phyloP scores from a whole-genome alignment of 2,797 vertebrate genomes.

The Gymnothorax javanicus region DNA sequence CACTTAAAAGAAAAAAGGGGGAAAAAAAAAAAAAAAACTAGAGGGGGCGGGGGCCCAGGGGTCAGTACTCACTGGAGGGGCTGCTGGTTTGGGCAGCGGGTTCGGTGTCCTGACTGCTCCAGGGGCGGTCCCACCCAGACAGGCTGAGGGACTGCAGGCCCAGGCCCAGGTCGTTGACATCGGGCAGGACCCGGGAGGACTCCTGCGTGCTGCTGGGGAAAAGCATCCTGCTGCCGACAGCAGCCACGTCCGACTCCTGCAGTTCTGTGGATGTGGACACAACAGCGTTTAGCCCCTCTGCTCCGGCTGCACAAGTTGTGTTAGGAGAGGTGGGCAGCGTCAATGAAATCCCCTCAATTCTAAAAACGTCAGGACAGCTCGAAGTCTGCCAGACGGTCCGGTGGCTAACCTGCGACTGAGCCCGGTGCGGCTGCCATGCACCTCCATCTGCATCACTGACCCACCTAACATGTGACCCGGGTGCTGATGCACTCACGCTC shows the following conservation, averaged over 20 bases:
- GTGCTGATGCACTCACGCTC: slow-evolving; percentile 92
- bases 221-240: slow-evolving; percentile 92
- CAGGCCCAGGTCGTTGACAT: slow-evolving; percentile 91
- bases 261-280: slow-evolving; percentile 76
- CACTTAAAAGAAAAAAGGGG: not conserved
- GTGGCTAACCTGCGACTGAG: slow-evolving; percentile 75
- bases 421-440: slow-evolving; percentile 81
- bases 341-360: slow-evolving; percentile 38
- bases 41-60: not conserved
- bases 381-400: slow-evolving; percentile 45
- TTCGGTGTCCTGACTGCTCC: slow-evolving; percentile 93
- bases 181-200: slow-evolving; percentile 83
- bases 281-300: slow-evolving; percentile 32
- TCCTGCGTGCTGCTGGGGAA: slow-evolving; percentile 90
- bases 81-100: slow-evolving; percentile 81
- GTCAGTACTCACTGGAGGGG: slow-evolving; percentile 84
- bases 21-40: not conserved
- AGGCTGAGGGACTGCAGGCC: slow-evolving; percentile 95
- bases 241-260: slow-evolving; percentile 84
- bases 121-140: slow-evolving; percentile 93
- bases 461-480: slow-evolving; percentile 96
- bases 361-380: slow-evolving; percentile 5
- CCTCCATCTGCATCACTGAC: slow-evolving; percentile 92
- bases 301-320: slow-evolving; percentile 35
- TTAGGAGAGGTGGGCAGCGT: slow-evolving; percentile 28